Evolutionary conservation across 2,888 invertebrate species (phyloP).

Genomic region (Andricus curvator): DNA sequence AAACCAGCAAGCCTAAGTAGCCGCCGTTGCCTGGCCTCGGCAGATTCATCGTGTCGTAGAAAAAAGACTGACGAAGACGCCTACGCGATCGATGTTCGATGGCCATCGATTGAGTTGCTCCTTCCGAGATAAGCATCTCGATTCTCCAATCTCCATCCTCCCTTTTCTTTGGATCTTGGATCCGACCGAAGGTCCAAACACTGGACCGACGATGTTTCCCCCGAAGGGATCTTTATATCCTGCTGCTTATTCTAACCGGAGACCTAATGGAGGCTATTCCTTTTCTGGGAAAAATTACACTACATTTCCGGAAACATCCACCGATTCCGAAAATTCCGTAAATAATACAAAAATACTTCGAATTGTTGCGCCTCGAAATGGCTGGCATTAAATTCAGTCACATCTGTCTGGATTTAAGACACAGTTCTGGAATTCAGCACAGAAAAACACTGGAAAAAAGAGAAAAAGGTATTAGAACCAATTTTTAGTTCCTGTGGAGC

Average conservation of each 20-base stretch:
- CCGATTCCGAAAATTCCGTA: neutral
- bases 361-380: too few relatives aligned
- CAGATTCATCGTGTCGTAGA: constrained; percentile 32
- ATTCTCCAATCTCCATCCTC: constrained; percentile 44
- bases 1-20: constrained; percentile 39
- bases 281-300: neutral
- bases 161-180: constrained; percentile 40
- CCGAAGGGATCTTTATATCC: constrained; percentile 15
- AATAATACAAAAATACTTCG: too few relatives aligned
- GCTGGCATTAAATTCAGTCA: too few relatives aligned
- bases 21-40: constrained; percentile 31
- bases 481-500: too few relatives aligned
- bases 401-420: too few relatives aligned
- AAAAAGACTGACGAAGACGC: constrained; percentile 57
- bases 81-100: constrained; percentile 63
- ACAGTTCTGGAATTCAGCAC: too few relatives aligned
- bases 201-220: constrained; percentile 41
- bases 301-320: neutral
- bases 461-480: too few relatives aligned
- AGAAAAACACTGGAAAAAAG: too few relatives aligned
- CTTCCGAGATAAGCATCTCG: constrained; percentile 64
- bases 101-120: constrained; percentile 70
- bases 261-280: neutral
- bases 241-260: neutral
- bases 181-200: constrained; percentile 55